Base-by-base conservation (phyloP, 2,888 invertebrate genomes). In the Uloborus plumipes region DNA sequence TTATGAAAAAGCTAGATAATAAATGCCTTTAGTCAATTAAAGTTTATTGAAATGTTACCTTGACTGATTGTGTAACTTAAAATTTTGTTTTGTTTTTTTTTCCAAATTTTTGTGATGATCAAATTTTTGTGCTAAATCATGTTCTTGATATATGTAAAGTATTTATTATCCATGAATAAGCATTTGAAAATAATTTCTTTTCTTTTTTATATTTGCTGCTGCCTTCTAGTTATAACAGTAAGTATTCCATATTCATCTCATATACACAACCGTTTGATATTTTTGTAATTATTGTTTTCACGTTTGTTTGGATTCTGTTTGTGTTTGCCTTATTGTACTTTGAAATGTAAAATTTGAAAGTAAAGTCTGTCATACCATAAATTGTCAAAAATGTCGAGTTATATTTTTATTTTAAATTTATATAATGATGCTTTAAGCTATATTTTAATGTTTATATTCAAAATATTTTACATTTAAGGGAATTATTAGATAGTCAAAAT, bases 161-260 rank as follows among this genome's bases (percentile, higher is more conserved):
- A 18, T 18, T 18, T n/a, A 53, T 7, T 26, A n/a, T 15, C 7
- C 9, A 53, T 53, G 16, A 9, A 55, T n/a, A n/a, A 55, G 53
- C 11, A 7, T 55, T 18, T 55, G 2, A n/a, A 55, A 6, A 7
- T 47, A 18, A 47, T 18, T 31, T 65, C 13, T 51, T n/a, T 49
- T 26, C 26, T 75, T 59, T 75, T 53, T 50, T 59, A 18, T 39
- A 47, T 50, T n/a, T 67, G 7, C 18, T 59, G 31, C 31, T 26
- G 47, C 26, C n/a, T 18, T 22, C 15, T 39, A 76, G 94, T 96
- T 87, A 94, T 97, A 88, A 94, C 95, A 91, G 96, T 96, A 90
- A 91, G 91, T 66, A 71, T 59, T 50, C n/a, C 55, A 22, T 59
- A 66, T 55, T 4, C 50, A 4, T 70, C n/a, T n/a, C 49, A 55